Conservation (phyloP, 1,140 invertebrate genomes). For the Polypedilum pembai region DNA sequence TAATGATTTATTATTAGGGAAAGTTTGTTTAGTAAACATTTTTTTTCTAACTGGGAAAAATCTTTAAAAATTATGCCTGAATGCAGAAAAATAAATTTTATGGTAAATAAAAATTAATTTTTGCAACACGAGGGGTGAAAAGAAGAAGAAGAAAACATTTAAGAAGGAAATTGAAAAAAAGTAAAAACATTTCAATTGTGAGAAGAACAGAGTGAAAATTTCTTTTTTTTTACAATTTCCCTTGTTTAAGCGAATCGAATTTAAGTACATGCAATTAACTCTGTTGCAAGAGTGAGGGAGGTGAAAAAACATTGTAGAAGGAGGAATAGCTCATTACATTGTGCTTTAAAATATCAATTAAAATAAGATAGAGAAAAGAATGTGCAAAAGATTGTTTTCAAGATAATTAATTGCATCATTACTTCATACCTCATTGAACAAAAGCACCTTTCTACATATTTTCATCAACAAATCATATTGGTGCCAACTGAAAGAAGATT, state of each 20-base stretch:
- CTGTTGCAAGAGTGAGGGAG: neutral
- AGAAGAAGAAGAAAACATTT: neutral
- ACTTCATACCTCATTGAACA: neutral
- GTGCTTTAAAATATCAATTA: neutral
- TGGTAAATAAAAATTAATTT: neutral
- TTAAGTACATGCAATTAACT: slow-evolving; percentile 1
- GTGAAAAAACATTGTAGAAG: neutral
- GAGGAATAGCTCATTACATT: neutral
- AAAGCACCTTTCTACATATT: neutral
- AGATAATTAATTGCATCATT: slow-evolving; percentile 5
- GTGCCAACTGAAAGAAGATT: neutral
- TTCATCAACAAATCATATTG: neutral
- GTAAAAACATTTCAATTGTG: neutral
- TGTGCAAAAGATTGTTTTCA: neutral
- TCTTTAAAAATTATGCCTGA: neutral
- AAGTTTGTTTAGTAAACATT: too few relatives aligned
- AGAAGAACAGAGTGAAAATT: neutral
- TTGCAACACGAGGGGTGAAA: neutral
- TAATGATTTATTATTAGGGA: too few relatives aligned
- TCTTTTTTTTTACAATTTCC: neutral
- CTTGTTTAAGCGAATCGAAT: slow-evolving; percentile 8
- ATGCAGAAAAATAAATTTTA: neutral
- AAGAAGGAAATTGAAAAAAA: neutral
- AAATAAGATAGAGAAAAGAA: neutral
- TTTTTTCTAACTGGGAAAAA: neutral